Evolutionary conservation across 2,888 invertebrate genomes (phyloP).

Genomic region (Halictus quadricinctus): DNA sequence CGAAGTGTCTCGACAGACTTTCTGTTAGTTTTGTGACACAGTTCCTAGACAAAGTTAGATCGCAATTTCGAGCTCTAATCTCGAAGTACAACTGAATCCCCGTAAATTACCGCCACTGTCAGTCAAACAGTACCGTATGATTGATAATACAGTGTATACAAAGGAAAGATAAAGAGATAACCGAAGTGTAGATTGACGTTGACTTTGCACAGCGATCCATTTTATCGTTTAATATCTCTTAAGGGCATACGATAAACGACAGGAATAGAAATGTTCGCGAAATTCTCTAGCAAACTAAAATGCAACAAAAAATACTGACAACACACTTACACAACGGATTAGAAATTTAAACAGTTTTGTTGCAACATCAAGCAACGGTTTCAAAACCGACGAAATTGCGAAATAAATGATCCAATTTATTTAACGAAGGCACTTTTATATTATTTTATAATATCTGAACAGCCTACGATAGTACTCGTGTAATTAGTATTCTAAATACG

Average conservation of each 20-base stretch:
- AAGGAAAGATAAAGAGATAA: slow-evolving; percentile 33
- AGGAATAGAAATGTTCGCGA: not conserved
- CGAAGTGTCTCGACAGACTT: not conserved
- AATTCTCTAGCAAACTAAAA: not conserved
- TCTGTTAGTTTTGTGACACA: not conserved
- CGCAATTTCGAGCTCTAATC: not conserved
- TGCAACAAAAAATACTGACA: no score
- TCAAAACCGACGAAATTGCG: no score
- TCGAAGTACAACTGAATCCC: not conserved
- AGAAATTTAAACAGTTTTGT: no score
- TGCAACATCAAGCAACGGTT: no score
- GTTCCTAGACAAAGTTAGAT: not conserved
- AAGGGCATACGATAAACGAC: not conserved
- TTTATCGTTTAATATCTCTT: slow-evolving; percentile 15
- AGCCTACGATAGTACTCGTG: no score
- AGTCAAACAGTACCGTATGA: slow-evolving; percentile 26
- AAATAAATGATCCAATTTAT: no score
- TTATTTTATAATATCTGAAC: no score
- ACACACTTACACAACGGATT: no score
- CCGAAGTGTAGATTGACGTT: slow-evolving; percentile 27
- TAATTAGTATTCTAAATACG: no score
- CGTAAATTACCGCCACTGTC: slow-evolving; percentile 26
- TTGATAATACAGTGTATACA: slow-evolving; percentile 32
- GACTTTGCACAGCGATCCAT: slow-evolving; percentile 11
- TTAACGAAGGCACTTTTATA: no score